Percentiles rank a stretch among this genome's conserved stretches.
Conservation (phyloP, 2,888 invertebrate species). For the Monochamus alternatus region DNA sequence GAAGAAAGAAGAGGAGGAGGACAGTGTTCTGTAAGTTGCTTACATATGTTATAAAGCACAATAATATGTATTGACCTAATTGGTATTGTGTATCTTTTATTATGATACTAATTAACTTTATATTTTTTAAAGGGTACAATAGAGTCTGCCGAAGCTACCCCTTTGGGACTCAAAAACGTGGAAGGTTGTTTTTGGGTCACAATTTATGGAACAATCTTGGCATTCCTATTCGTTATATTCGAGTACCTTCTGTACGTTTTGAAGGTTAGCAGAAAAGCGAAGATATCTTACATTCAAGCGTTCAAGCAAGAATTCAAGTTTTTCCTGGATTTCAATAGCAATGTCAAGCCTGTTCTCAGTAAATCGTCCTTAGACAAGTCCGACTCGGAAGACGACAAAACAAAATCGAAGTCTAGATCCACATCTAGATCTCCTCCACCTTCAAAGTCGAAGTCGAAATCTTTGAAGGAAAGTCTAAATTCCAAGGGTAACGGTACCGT, state of each 20-base stretch:
- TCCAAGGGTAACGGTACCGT: conserved; percentile 37
- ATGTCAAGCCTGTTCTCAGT: conserved; percentile 58
- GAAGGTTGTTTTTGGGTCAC: conserved; percentile 64
- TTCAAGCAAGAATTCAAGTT: conserved; percentile 57
- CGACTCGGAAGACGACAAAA: conserved; percentile 26
- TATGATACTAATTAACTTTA: not conserved
- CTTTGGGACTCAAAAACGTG: conserved; percentile 61
- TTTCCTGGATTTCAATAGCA: conserved; percentile 59
- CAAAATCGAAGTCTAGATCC: conserved; percentile 47
- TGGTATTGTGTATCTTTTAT: not conserved
- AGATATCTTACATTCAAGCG: conserved; percentile 53
- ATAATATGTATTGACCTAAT: no score
- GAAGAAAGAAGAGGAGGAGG: conserved; percentile 80
- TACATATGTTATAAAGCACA: not conserved
- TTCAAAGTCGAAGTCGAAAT: conserved; percentile 34
- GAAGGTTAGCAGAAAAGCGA: conserved; percentile 52
- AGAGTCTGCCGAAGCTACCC: conserved; percentile 57
- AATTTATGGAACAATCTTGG: conserved; percentile 59
- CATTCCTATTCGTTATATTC: conserved; percentile 55
- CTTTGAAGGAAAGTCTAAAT: conserved; percentile 43
- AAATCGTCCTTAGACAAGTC: conserved; percentile 40
- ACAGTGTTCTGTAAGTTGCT: conserved; percentile 73
- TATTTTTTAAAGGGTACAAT: conserved; percentile 49
- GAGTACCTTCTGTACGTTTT: conserved; percentile 56
- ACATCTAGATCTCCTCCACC: conserved; percentile 12